Evolutionary conservation across 2,888 invertebrate genomes (phyloP).

Genomic region (Steinernema scapterisci): DNA sequence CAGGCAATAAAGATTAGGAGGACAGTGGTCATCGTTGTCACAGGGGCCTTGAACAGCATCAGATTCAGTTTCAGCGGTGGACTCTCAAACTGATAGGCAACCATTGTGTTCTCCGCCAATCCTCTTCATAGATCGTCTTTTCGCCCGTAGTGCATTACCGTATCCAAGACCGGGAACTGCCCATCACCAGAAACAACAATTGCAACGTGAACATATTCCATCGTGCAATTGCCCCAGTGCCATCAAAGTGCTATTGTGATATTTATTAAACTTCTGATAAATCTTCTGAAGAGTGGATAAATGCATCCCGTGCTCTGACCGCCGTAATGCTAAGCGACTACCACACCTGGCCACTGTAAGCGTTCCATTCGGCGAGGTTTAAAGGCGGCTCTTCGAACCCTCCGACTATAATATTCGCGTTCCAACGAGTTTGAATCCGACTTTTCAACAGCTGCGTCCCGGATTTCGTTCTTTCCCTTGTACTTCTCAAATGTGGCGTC

Average conservation of each 20-base stretch:
- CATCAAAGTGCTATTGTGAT: background rate
- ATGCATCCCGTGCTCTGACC: background rate
- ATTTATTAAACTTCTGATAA: background rate
- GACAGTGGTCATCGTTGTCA: constrained; percentile 46
- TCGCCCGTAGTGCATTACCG: too few relatives aligned
- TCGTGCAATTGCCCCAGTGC: too few relatives aligned
- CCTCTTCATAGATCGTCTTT: too few relatives aligned
- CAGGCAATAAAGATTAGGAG: constrained; percentile 47
- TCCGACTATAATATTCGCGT: background rate
- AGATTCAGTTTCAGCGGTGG: too few relatives aligned
- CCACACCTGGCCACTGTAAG: constrained; percentile 62
- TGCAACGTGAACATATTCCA: too few relatives aligned
- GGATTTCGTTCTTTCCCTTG: background rate
- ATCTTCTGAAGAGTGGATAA: background rate
- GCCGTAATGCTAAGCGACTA: background rate
- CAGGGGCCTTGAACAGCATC: constrained; percentile 52
- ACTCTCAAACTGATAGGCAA: too few relatives aligned
- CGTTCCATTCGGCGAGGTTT: constrained; percentile 55
- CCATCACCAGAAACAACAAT: too few relatives aligned
- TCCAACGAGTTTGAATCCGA: background rate
- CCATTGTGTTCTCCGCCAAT: too few relatives aligned
- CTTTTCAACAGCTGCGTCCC: background rate
- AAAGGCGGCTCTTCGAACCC: background rate
- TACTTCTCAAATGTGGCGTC: background rate
- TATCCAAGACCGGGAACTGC: too few relatives aligned